Evolutionary conservation across 2,113 vertebrate genomes (phyloP), one percentile per base, ranked within the genome.

Genomic region (Neomonachus schauinslandi): DNA sequence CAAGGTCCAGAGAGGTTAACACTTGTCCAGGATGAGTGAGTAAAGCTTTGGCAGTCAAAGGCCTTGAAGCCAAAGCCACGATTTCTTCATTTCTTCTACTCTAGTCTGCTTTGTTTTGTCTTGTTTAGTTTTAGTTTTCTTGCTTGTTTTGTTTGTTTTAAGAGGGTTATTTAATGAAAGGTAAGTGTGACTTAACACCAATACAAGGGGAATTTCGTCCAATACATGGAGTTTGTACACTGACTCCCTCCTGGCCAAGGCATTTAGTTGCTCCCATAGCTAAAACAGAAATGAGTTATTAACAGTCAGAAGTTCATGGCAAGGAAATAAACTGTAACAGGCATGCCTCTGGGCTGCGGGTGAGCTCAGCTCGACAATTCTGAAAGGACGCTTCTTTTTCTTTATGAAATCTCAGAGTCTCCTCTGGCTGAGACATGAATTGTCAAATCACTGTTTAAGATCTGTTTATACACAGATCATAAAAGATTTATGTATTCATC

Each of bases 371-470:
- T n/a, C 18, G 89, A 65, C 19, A 5, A 21, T 89, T 91, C 82
- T 88, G 46, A 72, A 79, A 80, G 31, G 33, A 57, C 2, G 63
- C 9, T n/a, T 65, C 28, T 16, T 97, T 92, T 72, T 87, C 49
- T 67, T 85, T 36, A 51, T 63, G 31, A 83, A 89, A 84, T 76
- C 46, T 74, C n/a, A 69, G n/a, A 67, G 42, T 77, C 18, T 82
- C 46, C n/a, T 71, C 24, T 95, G 51, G 22, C 24, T 57, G 42
- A 95, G 10, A 55, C 28, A 76, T 67, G 28, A 89, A 36, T 77
- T 94, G 59, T 61, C 74, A 79, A 97, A 92, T 71, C 26, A 92
- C 65, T 97, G 46, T 31, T 72, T 15, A 86, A 83, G 28, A 76
- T 88, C 36, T 18, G 12, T 67, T 83, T 95, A 83, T 80, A 72